These are phyloP conservation scores for Oriolus oriolus DNA, from an alignment of 2,113 vertebrate species.

Conservation along the genomic window DNA sequence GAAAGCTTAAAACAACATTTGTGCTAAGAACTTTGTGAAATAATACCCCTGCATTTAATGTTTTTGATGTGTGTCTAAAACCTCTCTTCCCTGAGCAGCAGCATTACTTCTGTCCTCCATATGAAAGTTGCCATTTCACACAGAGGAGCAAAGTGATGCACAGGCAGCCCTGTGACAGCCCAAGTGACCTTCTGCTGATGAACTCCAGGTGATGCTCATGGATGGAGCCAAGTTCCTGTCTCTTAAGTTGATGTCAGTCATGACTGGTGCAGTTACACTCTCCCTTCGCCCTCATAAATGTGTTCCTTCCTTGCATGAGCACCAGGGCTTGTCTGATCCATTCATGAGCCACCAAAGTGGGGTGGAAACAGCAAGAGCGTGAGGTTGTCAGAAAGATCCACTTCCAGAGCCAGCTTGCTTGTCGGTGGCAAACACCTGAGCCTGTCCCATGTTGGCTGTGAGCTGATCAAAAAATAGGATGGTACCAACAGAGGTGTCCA, in stretches of 20 bases:
- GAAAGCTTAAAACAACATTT: background rate
- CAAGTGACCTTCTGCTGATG: background rate
- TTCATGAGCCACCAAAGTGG: fast-evolving
- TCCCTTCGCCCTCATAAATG: background rate
- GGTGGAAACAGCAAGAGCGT: background rate
- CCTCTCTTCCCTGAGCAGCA: background rate
- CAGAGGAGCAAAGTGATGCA: background rate
- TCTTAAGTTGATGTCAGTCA: background rate
- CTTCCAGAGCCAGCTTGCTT: background rate
- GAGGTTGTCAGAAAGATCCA: background rate
- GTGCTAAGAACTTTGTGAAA: background rate
- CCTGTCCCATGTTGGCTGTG: background rate
- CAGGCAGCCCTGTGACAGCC: fast-evolving
- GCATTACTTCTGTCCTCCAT: background rate
- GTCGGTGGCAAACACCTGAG: background rate
- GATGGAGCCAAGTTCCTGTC: background rate
- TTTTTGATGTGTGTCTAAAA: background rate
- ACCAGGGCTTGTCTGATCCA: background rate
- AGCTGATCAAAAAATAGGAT: background rate
- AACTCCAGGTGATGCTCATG: background rate
- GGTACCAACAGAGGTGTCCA: background rate
- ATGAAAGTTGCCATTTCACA: background rate
- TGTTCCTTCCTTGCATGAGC: background rate
- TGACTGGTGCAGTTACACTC: background rate
- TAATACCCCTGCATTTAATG: background rate